Percentiles rank a stretch among this genome's conserved stretches.
Conservation (phyloP, 2,888 invertebrate genomes). For the Melangyna quadrimaculata region DNA sequence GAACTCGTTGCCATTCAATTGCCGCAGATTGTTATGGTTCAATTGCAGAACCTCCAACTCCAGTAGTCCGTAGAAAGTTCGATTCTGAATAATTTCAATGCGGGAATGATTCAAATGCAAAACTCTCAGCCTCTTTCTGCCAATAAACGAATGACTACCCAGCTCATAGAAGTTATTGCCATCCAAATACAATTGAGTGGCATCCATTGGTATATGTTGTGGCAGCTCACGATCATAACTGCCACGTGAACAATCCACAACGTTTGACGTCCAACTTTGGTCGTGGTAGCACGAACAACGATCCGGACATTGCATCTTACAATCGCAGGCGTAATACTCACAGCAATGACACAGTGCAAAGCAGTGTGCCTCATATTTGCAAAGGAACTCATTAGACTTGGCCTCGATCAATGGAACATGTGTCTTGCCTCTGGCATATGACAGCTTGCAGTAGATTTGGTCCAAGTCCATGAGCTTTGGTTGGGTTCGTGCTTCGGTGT, state of each 20-base stretch:
- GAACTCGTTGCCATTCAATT: slow-evolving; percentile 91
- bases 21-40: slow-evolving; percentile 91
- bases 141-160: slow-evolving; percentile 94
- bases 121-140: slow-evolving; percentile 93
- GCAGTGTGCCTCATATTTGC: slow-evolving; percentile 95
- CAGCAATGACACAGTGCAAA: slow-evolving; percentile 97
- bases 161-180: slow-evolving; percentile 94
- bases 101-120: slow-evolving; percentile 94
- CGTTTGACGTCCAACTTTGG: slow-evolving; percentile 95
- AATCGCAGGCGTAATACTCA: slow-evolving; percentile 98
- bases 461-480: slow-evolving; percentile 94
- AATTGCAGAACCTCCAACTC: slow-evolving; percentile 91
- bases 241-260: slow-evolving; percentile 93
- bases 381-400: slow-evolving; percentile 93
- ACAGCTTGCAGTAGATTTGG: slow-evolving; percentile 92
- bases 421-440: slow-evolving; percentile 91
- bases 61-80: slow-evolving; percentile 94
- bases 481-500: slow-evolving; percentile 90
- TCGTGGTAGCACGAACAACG: slow-evolving; percentile 97
- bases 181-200: slow-evolving; percentile 95
- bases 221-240: slow-evolving; percentile 91
- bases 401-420: slow-evolving; percentile 93
- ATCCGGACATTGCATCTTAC: slow-evolving; percentile 97
- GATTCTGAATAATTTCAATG: slow-evolving; percentile 91
- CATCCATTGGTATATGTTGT: slow-evolving; percentile 95